Conservation (phyloP, 2,888 invertebrate species). For the Ferdinandea cuprea region DNA sequence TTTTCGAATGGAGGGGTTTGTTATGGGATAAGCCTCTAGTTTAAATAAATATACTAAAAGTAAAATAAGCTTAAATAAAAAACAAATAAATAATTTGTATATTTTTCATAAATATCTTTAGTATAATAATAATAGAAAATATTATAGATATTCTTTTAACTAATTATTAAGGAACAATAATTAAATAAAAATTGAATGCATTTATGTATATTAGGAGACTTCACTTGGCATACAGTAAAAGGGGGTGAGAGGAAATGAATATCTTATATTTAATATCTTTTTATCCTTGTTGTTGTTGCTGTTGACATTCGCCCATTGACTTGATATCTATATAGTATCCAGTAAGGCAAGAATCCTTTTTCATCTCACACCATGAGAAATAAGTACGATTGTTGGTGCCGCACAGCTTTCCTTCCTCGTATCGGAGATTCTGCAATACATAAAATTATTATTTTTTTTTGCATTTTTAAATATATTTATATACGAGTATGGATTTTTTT, state of each 20-base stretch:
- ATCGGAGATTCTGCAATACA: constrained; percentile 77
- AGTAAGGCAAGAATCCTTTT: constrained; percentile 89
- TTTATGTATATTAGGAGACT: constrained; percentile 45
- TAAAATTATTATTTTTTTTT: not conserved
- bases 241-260: not conserved
- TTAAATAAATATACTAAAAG: constrained; percentile 57
- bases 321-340: constrained; percentile 89
- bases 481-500: not conserved
- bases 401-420: constrained; percentile 85
- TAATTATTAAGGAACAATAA: constrained; percentile 61
- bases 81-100: constrained; percentile 75
- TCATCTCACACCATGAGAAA: constrained; percentile 91
- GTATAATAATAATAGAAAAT: not conserved
- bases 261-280: constrained; percentile 49
- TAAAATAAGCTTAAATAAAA: constrained; percentile 26
- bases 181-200: constrained; percentile 40
- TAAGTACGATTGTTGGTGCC: constrained; percentile 90
- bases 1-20: constrained; percentile 58
- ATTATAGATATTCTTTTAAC: constrained; percentile 46
- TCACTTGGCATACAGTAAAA: constrained; percentile 53
- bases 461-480: not conserved
- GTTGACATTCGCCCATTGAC: constrained; percentile 86
- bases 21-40: constrained; percentile 68
- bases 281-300: constrained; percentile 74
- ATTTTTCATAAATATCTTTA: constrained; percentile 68